Evolutionary conservation across 1,140 invertebrate species (phyloP), one percentile per base, ranked within the genome.

Genomic region (Brachionus paranguensis): DNA sequence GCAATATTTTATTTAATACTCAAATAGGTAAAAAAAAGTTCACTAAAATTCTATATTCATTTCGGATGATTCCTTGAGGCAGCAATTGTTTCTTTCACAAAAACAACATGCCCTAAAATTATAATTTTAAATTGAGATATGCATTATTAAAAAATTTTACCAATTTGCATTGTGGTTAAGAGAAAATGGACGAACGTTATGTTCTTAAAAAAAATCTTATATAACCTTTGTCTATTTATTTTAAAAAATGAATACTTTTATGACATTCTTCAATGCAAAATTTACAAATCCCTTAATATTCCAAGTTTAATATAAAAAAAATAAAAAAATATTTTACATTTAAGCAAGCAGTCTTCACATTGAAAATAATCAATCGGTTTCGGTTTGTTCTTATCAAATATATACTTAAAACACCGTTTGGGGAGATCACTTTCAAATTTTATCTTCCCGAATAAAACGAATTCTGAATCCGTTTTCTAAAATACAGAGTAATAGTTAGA

Each of bases 91-190:
- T 50, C 72, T 76, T 11, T 76, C 72, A n/a, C 72, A 76, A 50
- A 76, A 76, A 12, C 72, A 76, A 27, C 72, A 76, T 24, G 72
- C 72, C 72, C 72, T 76, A 10, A 50, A 76, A 29, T 72, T 50
- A 50, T 29, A 50, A 27, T 53, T 76, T 24, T 14, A 50, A 50
- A 50, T 50, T 14, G n/a, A 27, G 43, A 27, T 3, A 3, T 33
- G 8, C n/a, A 47, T n/a, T 14, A 20, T 76, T 37, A 27, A 27
- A 33, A 6, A 27, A 14, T 29, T n/a, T 50, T 50, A 76, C 72
- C 72, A 76, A 50, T 47, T 76, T 12, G 72, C 20, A 50, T 76
- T 76, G 27, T 76, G 72, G 12, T 76, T 76, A 29, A 76, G 33
- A 0, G 72, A 76, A 47, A 76, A 76, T 11, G 45, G 43, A 50